Evolutionary conservation across 2,113 vertebrate species (phyloP).

Genomic region (Microtus ochrogaster): DNA sequence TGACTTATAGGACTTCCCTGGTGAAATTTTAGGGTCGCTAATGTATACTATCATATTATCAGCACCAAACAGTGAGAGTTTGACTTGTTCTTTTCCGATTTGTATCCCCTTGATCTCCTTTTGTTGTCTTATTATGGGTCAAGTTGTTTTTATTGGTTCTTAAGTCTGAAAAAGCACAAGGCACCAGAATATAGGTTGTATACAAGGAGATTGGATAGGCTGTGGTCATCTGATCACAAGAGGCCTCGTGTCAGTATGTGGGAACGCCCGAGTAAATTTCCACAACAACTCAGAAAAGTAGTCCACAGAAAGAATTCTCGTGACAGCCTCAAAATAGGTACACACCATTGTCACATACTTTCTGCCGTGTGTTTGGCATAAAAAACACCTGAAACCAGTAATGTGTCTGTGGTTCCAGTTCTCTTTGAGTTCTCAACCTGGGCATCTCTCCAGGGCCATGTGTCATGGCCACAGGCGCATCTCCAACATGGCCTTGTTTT

Average conservation of each 20-base stretch:
- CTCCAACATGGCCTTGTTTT: neutral
- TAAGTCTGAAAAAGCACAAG: neutral
- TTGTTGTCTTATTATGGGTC: no score
- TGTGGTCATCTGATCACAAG: neutral
- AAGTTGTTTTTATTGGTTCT: neutral
- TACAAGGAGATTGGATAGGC: neutral
- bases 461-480: neutral
- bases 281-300: neutral
- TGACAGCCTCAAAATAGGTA: neutral
- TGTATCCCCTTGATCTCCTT: no score
- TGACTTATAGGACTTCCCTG: no score
- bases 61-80: no score
- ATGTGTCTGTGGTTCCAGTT: neutral
- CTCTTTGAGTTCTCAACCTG: neutral
- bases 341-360: neutral
- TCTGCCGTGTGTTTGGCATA: neutral
- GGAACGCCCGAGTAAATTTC: neutral
- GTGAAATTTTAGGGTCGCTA: no score
- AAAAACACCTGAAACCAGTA: neutral
- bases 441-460: rapidly evolving
- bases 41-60: no score
- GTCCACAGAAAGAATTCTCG: neutral
- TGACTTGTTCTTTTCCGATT: no score
- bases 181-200: neutral
- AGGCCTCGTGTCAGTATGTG: neutral